A percentile compares a stretch with the other conserved stretches of the same genome.
These are phyloP conservation scores for Electrophaes corylata DNA, from an alignment of 2,888 invertebrate species.

Conservation along the genomic window DNA sequence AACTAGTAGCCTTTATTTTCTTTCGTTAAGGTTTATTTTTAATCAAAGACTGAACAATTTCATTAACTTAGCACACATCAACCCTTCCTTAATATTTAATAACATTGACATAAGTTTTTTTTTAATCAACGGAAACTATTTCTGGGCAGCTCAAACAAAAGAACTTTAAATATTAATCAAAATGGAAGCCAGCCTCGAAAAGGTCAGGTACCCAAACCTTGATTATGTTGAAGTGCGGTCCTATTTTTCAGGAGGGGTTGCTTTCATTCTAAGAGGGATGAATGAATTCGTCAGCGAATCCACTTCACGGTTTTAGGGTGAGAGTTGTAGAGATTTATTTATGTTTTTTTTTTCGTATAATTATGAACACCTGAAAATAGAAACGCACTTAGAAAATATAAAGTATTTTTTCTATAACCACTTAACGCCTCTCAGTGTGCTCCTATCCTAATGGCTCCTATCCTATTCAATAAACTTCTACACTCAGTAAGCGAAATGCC, in stretches of 20 bases:
- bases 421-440: background rate
- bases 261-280: conserved; percentile 5
- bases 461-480: no score
- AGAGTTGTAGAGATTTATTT: conserved; percentile 14
- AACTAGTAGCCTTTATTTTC: no score
- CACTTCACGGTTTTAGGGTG: conserved; percentile 3
- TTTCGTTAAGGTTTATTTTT: no score
- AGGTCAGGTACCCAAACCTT: conserved; percentile 21
- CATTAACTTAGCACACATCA: background rate
- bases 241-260: conserved; percentile 4
- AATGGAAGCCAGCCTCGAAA: conserved; percentile 9
- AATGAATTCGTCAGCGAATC: conserved; percentile 20
- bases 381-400: background rate
- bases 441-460: no score
- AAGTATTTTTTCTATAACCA: no score
- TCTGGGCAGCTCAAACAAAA: conserved; percentile 3
- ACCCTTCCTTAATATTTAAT: background rate
- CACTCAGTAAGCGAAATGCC: no score
- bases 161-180: conserved; percentile 23
- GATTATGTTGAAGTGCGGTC: conserved; percentile 16
- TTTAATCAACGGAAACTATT: conserved; percentile 11
- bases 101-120: background rate
- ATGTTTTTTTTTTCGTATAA: conserved; percentile 4
- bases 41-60: background rate
- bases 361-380: background rate